These are phyloP conservation scores for Creontiades dilutus DNA, from an alignment of 2,888 invertebrate species.

Conservation along the genomic window DNA sequence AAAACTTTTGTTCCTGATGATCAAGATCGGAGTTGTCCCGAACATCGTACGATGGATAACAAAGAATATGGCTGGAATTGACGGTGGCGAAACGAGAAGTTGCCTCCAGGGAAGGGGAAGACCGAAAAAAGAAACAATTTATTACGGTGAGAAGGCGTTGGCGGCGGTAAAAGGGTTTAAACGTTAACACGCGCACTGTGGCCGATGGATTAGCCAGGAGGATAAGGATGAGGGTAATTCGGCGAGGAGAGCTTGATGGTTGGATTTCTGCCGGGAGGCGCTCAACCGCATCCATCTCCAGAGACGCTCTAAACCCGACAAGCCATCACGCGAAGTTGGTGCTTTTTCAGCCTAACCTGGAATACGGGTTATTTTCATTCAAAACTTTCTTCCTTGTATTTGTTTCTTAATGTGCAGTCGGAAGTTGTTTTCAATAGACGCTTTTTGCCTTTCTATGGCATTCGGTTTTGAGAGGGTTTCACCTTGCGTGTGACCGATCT, in stretches of 20 bases:
- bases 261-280: background rate
- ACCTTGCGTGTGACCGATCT: background rate
- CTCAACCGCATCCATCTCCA: slow-evolving; percentile 28
- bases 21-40: background rate
- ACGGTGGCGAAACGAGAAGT: background rate
- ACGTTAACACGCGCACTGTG: slow-evolving; percentile 39
- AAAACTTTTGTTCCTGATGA: no score
- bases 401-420: background rate
- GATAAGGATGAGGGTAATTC: background rate
- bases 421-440: background rate
- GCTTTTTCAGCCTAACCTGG: no score
- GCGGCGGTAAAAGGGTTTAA: slow-evolving; percentile 37
- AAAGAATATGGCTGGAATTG: background rate
- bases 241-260: slow-evolving; percentile 8
- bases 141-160: background rate
- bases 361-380: background rate
- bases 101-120: background rate
- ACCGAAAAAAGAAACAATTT: background rate
- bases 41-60: background rate
- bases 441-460: background rate
- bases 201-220: slow-evolving; percentile 21
- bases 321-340: slow-evolving; percentile 21
- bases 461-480: background rate
- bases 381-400: background rate
- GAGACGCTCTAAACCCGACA: background rate